Evolutionary conservation across 2,797 vertebrate genomes (phyloP).

Genomic region (Enteromius anoplus): DNA sequence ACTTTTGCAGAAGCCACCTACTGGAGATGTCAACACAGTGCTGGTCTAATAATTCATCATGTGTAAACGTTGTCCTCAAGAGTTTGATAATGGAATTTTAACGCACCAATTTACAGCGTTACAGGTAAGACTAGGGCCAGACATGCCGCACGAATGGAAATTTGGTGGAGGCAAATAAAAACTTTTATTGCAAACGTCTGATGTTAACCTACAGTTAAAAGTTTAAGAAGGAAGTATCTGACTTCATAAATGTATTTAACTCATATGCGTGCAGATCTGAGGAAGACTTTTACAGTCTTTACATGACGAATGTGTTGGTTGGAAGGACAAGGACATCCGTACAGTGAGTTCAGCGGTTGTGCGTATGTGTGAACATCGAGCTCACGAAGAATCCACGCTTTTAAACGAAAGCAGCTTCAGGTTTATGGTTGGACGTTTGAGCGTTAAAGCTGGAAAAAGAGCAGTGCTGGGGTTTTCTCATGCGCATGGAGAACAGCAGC

Average conservation of each 20-base stretch:
- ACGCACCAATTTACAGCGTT: constrained; percentile 31
- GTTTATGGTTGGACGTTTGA: neutral
- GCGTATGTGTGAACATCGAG: neutral
- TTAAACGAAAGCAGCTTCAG: constrained; percentile 6
- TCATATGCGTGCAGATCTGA: neutral
- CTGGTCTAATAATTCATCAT: constrained; percentile 9
- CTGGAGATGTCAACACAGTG: neutral
- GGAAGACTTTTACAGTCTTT: neutral
- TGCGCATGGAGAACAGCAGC: constrained; percentile 49
- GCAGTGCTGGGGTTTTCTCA: constrained; percentile 23
- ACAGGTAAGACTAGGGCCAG: constrained; percentile 25
- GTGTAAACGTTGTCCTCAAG: neutral
- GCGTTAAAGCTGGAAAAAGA: neutral
- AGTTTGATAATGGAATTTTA: constrained; percentile 27
- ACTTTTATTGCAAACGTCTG: constrained; percentile 29
- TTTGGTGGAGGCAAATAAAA: constrained; percentile 32
- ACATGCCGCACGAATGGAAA: constrained; percentile 31
- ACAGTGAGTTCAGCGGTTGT: neutral
- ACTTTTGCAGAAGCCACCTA: neutral
- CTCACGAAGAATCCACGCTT: neutral
- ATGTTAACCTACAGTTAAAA: constrained; percentile 29
- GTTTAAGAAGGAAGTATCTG: constrained; percentile 36
- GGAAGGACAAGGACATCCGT: constrained; percentile 11
- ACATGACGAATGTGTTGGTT: neutral
- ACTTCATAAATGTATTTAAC: constrained; percentile 12